These are phyloP conservation scores for Eulemur mongoz DNA, from an alignment of 2,797 vertebrate genomes.

Conservation along the genomic window DNA sequence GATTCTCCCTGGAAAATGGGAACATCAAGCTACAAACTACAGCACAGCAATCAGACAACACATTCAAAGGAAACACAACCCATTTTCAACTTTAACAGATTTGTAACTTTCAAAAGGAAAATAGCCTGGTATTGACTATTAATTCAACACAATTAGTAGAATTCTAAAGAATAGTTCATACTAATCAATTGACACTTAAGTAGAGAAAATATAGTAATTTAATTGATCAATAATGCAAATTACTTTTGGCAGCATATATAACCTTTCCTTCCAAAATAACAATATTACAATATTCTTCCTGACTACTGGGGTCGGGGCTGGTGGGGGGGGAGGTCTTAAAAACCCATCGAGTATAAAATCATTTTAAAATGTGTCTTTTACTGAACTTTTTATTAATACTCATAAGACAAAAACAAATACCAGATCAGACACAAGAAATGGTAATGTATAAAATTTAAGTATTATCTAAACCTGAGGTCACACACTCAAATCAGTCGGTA, in stretches of 20 bases:
- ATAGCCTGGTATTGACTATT: not conserved
- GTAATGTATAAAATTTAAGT: constrained; percentile 5
- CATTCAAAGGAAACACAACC: constrained; percentile 39
- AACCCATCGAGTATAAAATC: not conserved
- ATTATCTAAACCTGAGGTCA: not conserved
- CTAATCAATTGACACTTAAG: not conserved
- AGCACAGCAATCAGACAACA: constrained; percentile 68
- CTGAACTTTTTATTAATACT: not conserved
- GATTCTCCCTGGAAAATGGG: constrained; percentile 82
- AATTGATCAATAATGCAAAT: not conserved
- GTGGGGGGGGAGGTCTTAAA: not conserved
- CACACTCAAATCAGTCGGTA: not conserved
- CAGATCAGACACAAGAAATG: constrained; percentile 17
- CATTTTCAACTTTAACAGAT: constrained; percentile 41
- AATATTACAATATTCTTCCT: constrained; percentile 10
- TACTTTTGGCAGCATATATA: not conserved
- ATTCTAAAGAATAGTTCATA: not conserved
- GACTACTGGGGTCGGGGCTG: not conserved
- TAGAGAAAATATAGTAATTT: not conserved
- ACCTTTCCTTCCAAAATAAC: constrained; percentile 32
- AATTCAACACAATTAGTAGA: not conserved
- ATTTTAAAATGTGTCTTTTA: constrained; percentile 1
- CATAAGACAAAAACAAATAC: constrained; percentile 3
- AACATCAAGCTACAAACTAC: constrained; percentile 81
- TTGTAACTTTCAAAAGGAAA: constrained; percentile 52